Base-by-base conservation (phyloP, 2,797 vertebrate genomes). In the Triplophysa yarkandensis region DNA sequence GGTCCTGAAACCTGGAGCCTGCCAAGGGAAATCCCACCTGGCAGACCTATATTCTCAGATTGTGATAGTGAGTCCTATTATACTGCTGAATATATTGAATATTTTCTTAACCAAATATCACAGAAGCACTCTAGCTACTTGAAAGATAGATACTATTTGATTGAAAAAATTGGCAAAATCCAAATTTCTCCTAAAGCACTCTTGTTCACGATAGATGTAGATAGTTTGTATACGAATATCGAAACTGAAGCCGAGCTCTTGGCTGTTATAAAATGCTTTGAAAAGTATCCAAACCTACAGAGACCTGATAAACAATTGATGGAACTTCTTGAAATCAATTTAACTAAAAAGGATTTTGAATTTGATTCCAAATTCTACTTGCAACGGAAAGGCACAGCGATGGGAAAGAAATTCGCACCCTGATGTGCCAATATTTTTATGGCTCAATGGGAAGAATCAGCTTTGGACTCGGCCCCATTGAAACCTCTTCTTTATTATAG, bases 161-260 rank as follows among this genome's bases (percentile, higher is more conserved):
- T 76, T 6, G 5, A 27, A 1, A 76, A 61, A 28, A n/a, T 62
- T 7, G 14, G 25, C 4, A 1, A 13, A 1, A 1, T 69, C 1
- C 0, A 7, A 1, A 21, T 76, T 21, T 58, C 66, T 2, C 7
- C 6, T 1, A 2, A 62, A 2, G 43, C 19, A 4, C 32, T 76
- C 21, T 14, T 76, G 0, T 76, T 70, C 27, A 70, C 66, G 0
- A 58, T 63, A 0, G 73, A 68, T 14, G 41, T 76, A 4, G 41
- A 76, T 0, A 76, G 73, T 48, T 17, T 76, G 4, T 66, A 70
- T 9, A 76, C 57, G 11, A 66, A 66, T 9, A 66, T 66, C 1
- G 57, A 60, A 1, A 60, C 28, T n/a, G 0, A n/a, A n/a, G n/a
- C n/a, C n/a, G n/a, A n/a, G n/a, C n/a, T n/a, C n/a, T n/a, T n/a